Base-by-base conservation (phyloP, 1,140 invertebrate species). In the Sycobia sp. region DNA sequence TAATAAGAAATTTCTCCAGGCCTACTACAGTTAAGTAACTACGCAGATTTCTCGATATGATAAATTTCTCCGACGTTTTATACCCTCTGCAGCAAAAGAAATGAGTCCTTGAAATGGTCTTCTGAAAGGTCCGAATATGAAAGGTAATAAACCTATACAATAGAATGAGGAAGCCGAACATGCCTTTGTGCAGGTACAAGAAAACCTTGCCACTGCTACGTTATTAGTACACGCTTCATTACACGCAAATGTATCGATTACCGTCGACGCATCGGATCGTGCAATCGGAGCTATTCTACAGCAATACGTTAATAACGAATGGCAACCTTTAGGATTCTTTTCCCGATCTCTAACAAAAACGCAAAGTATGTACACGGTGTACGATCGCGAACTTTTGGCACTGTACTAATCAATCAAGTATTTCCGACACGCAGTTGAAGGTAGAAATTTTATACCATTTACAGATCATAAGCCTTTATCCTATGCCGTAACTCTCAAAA, bases 401-500 rank as follows among this genome's bases (percentile, higher is more conserved):
- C 7, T 38, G 3, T 11, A 38, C 36, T 3, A 3, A 8, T 3
- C 36, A 38, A 38, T 38, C 3, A 38, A 38, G 14, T 38, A 38
- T 7, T 72, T 51, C 16, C n/a, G n/a, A n/a, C n/a, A n/a, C n/a
- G n/a, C n/a, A n/a, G n/a, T n/a, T n/a, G n/a, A n/a, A n/a, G n/a
- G n/a, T n/a, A n/a, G n/a, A n/a, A n/a, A n/a, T n/a, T n/a, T n/a
- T n/a, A n/a, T n/a, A n/a, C n/a, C n/a, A n/a, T n/a, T n/a, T n/a
- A 79, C 74, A 2, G 76, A 84, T 54, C 82, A 83, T 57, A 79
- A 80, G 58, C 80, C 76, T 0, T 59, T 82, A 11, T 72, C 57
- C 8, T 74, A 58, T 53, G 71, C 72, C 7, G n/a, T 14, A 7
- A 46, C 0, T 50, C 53, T 58, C 36, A 67, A 62, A 3, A 11